A percentile compares a stretch with the other conserved stretches of the same genome.
Evolutionary conservation across 2,113 vertebrate species (phyloP).

Genomic region (Columba livia): DNA sequence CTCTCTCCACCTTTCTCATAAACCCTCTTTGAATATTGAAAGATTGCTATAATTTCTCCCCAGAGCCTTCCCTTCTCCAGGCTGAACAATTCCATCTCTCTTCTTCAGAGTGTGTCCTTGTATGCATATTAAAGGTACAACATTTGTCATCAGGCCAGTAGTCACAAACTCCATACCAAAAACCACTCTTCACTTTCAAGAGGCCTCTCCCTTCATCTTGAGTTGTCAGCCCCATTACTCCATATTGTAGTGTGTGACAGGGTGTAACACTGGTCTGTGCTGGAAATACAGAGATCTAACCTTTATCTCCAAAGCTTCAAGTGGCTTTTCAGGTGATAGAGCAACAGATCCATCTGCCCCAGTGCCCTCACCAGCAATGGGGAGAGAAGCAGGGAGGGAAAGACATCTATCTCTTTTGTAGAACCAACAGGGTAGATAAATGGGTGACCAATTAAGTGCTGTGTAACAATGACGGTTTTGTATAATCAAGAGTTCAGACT

Average conservation of each 20-base stretch:
- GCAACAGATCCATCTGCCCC: not conserved
- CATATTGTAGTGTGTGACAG: not conserved
- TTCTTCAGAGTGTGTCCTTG: not conserved
- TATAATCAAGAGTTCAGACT: not conserved
- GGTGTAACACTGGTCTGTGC: not conserved
- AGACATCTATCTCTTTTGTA: not conserved
- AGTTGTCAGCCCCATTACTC: not conserved
- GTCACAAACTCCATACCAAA: not conserved
- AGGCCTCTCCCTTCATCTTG: not conserved
- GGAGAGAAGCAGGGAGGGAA: not conserved
- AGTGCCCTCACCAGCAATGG: not conserved
- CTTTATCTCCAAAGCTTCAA: not conserved
- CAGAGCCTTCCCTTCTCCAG: not conserved
- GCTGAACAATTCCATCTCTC: no score
- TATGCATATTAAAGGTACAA: not conserved
- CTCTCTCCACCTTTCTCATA: no score
- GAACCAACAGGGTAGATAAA: not conserved
- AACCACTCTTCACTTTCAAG: not conserved
- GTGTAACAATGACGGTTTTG: fast-evolving
- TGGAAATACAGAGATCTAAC: not conserved
- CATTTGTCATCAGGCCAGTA: not conserved
- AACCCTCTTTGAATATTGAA: no score
- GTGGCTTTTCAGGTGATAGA: not conserved
- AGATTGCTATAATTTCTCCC: no score
- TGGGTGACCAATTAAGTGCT: not conserved